Conservation (phyloP, 1,140 invertebrate genomes). For the Halesus radiatus region DNA sequence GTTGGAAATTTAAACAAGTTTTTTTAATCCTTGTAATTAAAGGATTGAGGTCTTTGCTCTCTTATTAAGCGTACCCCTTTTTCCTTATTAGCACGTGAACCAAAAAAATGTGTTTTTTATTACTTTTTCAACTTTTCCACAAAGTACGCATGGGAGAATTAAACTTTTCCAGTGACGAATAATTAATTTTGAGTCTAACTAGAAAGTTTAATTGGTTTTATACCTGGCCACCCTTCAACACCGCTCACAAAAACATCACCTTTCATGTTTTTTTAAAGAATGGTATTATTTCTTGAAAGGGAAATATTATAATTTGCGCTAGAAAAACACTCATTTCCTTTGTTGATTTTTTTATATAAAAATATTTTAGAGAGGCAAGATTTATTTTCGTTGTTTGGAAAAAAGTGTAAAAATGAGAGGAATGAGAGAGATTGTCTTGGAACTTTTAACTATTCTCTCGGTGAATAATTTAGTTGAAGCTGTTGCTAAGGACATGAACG, state of each 20-base stretch:
- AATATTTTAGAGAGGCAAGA: not conserved
- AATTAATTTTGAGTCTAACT: slow-evolving; percentile 9
- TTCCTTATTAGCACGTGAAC: not conserved
- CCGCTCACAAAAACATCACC: not conserved
- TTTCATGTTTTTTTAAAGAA: no score
- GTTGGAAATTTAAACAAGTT: no score
- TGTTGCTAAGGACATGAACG: slow-evolving; percentile 23
- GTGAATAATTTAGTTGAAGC: not conserved
- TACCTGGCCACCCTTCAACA: not conserved
- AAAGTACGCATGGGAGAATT: not conserved
- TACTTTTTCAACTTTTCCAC: not conserved
- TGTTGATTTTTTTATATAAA: no score
- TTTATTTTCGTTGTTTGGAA: not conserved
- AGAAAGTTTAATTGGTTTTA: slow-evolving; percentile 8
- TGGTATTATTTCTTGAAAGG: no score
- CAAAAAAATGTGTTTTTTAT: not conserved
- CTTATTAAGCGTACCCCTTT: no score
- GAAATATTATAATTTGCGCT: no score
- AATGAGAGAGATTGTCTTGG: not conserved
- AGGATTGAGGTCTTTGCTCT: no score
- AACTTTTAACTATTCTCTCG: not conserved
- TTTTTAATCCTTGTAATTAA: no score
- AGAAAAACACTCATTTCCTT: no score
- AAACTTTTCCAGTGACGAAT: not conserved
- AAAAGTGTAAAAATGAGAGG: not conserved